Percentiles rank a stretch among this genome's conserved stretches.
Evolutionary conservation across 2,888 invertebrate species (phyloP).

Genomic region (Darwinula stevensoni): DNA sequence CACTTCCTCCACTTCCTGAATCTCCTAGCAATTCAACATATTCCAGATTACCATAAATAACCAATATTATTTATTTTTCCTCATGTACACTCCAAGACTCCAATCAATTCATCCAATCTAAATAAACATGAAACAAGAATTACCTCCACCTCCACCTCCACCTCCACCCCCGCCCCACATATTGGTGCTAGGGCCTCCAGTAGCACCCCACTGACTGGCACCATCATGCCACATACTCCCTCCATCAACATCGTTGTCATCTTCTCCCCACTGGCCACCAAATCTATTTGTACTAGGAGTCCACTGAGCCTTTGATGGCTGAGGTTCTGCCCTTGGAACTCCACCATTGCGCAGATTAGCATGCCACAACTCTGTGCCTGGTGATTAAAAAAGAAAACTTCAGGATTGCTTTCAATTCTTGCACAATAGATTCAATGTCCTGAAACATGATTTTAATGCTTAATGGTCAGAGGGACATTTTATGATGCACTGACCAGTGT

Average conservation of each 20-base stretch:
- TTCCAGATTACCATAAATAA: no score
- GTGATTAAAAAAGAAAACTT: constrained; percentile 8
- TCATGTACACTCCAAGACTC: no score
- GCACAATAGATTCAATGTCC: no score
- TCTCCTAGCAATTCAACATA: no score
- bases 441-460: no score
- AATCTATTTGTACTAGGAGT: constrained; percentile 14
- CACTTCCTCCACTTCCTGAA: no score
- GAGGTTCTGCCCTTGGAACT: constrained; percentile 74
- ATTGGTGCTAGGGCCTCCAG: constrained; percentile 22
- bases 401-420: no score
- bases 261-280: constrained; percentile 83
- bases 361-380: constrained; percentile 64
- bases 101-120: no score
- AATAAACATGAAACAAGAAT: no score
- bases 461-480: no score
- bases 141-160: not conserved
- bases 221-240: constrained; percentile 11
- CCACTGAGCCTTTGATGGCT: constrained; percentile 34
- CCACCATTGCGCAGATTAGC: constrained; percentile 68
- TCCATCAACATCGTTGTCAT: constrained; percentile 32
- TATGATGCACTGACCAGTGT: no score
- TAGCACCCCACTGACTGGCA: constrained; percentile 14
- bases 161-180: constrained; percentile 9
- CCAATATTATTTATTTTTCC: no score